Base-by-base conservation (phyloP, 2,113 vertebrate genomes). In the Eptesicus fuscus region DNA sequence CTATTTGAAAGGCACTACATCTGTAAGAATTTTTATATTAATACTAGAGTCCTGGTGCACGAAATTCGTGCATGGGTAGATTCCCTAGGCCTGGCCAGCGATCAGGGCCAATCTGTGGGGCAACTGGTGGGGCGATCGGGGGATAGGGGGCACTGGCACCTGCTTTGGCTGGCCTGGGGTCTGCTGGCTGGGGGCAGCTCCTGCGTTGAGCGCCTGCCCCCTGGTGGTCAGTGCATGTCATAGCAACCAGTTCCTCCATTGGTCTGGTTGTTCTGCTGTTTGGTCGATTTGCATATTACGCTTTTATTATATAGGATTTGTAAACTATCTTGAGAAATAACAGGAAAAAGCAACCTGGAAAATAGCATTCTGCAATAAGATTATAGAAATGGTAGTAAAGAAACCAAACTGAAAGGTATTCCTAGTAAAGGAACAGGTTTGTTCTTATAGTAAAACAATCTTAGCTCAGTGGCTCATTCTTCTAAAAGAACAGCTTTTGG, bases 271-370 rank as follows among this genome's bases (percentile, higher is more conserved):
- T 20, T 22, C 20, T 22, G 53, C 53, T 53, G 18, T 53, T 53
- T 53, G 51, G 18, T 53, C 51, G 1, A 56, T 23, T 56, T 56
- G 20, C 53, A 56, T 9, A 56, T 56, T 56, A 56, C 2, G 53
- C 53, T 56, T 56, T 22, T 56, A 56, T 56, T 56, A 56, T 56
- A 56, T 56, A 56, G 53, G 53, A 56, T 67, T 82, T 88, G 4
- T 61, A 79, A 93, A 88, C 28, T 63, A 92, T 28, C 23, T 56
- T 83, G 53, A 63, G 47, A 95, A 88, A 83, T 91, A 73, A 56
- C 7, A 83, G 77, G 49, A 70, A 78, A 80, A 85, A 56, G 5
- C 12, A 65, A 65, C n/a, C 32, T n/a, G 69, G 77, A 79, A 90
- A 82, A 90, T 7, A 51, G 14, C 40, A 12, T 77, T 84, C 77